Evolutionary conservation across 1,140 invertebrate species (phyloP), one percentile per base, ranked within the genome.

Genomic region (Bombyx mandarina): DNA sequence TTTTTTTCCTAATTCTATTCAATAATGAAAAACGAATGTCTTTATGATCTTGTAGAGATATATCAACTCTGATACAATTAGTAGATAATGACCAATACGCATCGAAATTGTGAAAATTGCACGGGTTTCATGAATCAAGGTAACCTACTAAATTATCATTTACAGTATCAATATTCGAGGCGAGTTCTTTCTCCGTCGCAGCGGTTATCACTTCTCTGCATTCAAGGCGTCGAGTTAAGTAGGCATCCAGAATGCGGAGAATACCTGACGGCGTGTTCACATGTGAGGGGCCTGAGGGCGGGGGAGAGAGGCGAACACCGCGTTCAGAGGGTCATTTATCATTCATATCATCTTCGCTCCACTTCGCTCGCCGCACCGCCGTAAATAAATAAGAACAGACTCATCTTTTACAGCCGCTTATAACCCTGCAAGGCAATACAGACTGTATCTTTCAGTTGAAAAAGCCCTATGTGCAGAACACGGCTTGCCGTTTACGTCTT

Each of bases 331-430:
- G 84, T 87, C 84, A 87, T 87, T 87, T 87, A 87, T 87, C 82
- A 87, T 87, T 87, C 80, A 87, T 87, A 87, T 87, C 84, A 86
- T 87, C 84, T 87, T 86, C 81, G 84, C 82, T 87, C 84, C 82
- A 87, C 82, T 87, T 87, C 84, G 82, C 82, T 84, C 82, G 79
- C 84, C 82, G 81, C 84, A 82, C 79, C 82, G 80, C 73, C 81
- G 81, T 87, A 85, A 87, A 87, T 87, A 87, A 87, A 87, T 87
- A 85, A 85, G 84, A 85, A 87, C 84, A 86, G 80, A 81, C 77
- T 82, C 84, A 85, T 87, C 84, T 87, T 87, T 84, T 84, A 84
- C 82, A 83, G 82, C 76, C 79, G 71, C 57, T 66, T 72, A n/a
- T 43, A n/a, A 26, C 7, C 1, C 22, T 51, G 52, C 45, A 61